Evolutionary conservation across 2,888 invertebrate genomes (phyloP).

Genomic region (Elmis aenea): DNA sequence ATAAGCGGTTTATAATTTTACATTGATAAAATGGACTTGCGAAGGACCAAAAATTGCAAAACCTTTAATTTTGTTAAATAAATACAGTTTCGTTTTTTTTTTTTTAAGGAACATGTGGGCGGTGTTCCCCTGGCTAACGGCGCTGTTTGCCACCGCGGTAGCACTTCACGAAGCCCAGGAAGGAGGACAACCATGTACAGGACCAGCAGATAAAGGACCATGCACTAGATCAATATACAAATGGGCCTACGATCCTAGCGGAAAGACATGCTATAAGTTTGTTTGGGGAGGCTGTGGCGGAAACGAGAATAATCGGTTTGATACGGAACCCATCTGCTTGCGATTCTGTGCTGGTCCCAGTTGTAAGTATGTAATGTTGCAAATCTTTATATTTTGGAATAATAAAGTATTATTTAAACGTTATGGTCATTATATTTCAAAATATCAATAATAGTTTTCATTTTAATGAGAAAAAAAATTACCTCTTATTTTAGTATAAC

Average conservation of each 20-base stretch:
- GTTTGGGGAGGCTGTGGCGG: constrained; percentile 67
- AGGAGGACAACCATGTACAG: constrained; percentile 43
- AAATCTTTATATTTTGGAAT: no score
- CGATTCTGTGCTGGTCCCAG: constrained; percentile 50
- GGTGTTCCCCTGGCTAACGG: constrained; percentile 16
- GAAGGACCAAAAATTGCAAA: background rate
- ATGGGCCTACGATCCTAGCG: constrained; percentile 60
- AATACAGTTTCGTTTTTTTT: background rate
- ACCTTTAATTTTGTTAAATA: no score
- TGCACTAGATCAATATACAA: constrained; percentile 63
- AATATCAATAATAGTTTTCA: no score
- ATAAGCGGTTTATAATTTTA: no score
- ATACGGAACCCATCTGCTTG: constrained; percentile 61
- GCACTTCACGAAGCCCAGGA: constrained; percentile 10
- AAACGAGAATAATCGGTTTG: constrained; percentile 62
- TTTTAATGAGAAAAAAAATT: no score
- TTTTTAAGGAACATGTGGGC: constrained; percentile 17
- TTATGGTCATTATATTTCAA: no score
- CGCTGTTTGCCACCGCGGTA: constrained; percentile 7
- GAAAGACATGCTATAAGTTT: constrained; percentile 57
- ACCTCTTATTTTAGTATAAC: no score
- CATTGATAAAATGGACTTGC: no score
- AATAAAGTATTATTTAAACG: no score
- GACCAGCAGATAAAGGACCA: constrained; percentile 50
- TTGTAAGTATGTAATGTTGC: constrained; percentile 13